Conservation (phyloP, 2,113 vertebrate genomes). For the Dicaeum eximium region DNA sequence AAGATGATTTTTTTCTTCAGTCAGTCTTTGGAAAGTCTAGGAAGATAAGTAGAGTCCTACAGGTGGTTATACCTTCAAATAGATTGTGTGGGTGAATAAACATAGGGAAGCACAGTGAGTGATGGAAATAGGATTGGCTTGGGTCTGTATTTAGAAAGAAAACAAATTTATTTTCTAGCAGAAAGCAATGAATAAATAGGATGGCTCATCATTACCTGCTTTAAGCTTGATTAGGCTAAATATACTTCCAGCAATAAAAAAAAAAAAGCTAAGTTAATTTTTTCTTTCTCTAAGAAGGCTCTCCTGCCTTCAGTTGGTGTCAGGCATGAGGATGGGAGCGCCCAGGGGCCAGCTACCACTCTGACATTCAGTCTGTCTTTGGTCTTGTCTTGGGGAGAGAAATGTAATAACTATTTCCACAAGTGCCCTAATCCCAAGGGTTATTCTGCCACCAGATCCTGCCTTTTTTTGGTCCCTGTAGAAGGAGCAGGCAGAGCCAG, state of each 20-base stretch:
- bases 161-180: background rate
- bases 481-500: background rate
- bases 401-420: background rate
- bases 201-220: background rate
- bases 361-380: background rate
- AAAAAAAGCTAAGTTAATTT: background rate
- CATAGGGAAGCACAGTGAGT: background rate
- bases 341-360: background rate
- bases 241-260: background rate
- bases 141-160: background rate
- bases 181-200: slow-evolving; percentile 19
- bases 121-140: background rate
- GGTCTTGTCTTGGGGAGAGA: background rate
- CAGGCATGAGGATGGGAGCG: accelerated
- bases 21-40: background rate
- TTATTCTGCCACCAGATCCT: background rate
- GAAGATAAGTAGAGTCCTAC: background rate
- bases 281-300: background rate
- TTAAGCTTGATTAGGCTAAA: slow-evolving; percentile 27
- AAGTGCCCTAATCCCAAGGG: background rate
- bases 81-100: background rate
- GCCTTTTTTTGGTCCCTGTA: too few species aligned
- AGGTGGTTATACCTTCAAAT: background rate
- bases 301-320: background rate
- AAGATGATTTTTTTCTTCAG: background rate